These are phyloP conservation scores for Chloroclysta siterata DNA, from an alignment of 2,888 invertebrate species.

Conservation along the genomic window DNA sequence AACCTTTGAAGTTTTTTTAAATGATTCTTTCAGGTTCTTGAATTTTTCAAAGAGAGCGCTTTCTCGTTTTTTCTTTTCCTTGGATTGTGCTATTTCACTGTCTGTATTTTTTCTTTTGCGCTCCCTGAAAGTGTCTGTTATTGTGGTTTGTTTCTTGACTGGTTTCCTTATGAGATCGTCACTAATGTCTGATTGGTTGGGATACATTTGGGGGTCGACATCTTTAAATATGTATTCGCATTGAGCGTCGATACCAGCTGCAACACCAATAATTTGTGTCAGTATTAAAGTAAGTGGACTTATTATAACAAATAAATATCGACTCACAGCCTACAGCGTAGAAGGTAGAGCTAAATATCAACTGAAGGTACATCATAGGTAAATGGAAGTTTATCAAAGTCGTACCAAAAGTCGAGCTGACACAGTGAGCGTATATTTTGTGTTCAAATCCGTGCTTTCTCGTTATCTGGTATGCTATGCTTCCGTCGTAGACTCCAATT, in stretches of 20 bases:
- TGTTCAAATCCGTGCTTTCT: conserved; percentile 69
- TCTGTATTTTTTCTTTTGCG: conserved; percentile 63
- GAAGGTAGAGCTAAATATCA: no score
- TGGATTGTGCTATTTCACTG: conserved; percentile 52
- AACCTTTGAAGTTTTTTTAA: conserved; percentile 56
- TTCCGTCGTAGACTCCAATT: conserved; percentile 72
- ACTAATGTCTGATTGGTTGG: background rate
- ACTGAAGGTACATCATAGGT: background rate
- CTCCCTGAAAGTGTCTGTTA: conserved; percentile 60
- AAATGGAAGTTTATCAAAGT: background rate
- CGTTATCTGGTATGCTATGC: conserved; percentile 69
- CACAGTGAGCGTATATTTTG: conserved; percentile 81
- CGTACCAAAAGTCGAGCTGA: conserved; percentile 86
- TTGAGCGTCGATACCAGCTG: conserved; percentile 82
- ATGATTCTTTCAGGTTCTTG: conserved; percentile 61
- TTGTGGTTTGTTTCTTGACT: conserved; percentile 50
- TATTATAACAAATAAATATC: no score
- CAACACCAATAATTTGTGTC: conserved; percentile 45
- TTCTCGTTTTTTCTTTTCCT: conserved; percentile 72
- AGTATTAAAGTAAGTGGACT: background rate
- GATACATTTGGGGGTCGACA: conserved; percentile 43
- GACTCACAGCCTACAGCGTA: no score
- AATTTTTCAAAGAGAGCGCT: conserved; percentile 61
- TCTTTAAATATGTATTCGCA: conserved; percentile 66
- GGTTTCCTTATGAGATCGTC: conserved; percentile 16